Base-by-base conservation (phyloP, 2,113 vertebrate species). In the Oceanites oceanicus region DNA sequence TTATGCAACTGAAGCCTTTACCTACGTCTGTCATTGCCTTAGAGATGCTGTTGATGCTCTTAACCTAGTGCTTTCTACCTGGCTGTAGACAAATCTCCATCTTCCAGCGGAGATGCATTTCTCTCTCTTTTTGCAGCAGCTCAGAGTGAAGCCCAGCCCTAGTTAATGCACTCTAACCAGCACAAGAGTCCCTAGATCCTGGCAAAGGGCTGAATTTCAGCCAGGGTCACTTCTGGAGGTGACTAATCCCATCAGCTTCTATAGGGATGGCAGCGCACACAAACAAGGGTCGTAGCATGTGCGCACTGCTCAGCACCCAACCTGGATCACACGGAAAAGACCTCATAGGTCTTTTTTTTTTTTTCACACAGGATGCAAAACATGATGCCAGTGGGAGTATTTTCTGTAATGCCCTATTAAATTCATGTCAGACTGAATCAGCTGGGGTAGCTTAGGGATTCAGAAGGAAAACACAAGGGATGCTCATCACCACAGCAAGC, bases 231-330 rank as follows among this genome's bases (percentile, higher is more conserved):
- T 50, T 50, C 58, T 67, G 15, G 40, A 66, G 30, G 30, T 52
- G 23, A 47, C 9, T 42, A 63, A 72, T 32, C 34, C 72, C 32
- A 40, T 18, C 75, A 61, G 32, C 15, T 68, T 42, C 73, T 19
- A 29, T 6, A n/a, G 49, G 26, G 44, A 38, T 49, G 44, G 49
- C 32, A 86, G 21, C 7, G 3, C 32, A 23, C 20, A 23, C 15
- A 47, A 44, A 81, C 1, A 2, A 66, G 19, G 42, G 18, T 45
- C 13, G 2, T 6, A 12, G 58, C 1, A 0, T n/a, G 26, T 2
- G 1, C 18, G 29, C 38, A 20, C 7, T 32, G 25, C 47, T 72
- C 44, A 84, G 21, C 25, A 36, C n/a, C 23, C 42, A 65, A 7
- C 6, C 5, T 2, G 30, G 42, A 62, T 70, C 55, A 26, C 13